Evolutionary conservation across 2,113 vertebrate genomes (phyloP), one percentile per base, ranked within the genome.

Genomic region (Mormyrus lacerda): DNA sequence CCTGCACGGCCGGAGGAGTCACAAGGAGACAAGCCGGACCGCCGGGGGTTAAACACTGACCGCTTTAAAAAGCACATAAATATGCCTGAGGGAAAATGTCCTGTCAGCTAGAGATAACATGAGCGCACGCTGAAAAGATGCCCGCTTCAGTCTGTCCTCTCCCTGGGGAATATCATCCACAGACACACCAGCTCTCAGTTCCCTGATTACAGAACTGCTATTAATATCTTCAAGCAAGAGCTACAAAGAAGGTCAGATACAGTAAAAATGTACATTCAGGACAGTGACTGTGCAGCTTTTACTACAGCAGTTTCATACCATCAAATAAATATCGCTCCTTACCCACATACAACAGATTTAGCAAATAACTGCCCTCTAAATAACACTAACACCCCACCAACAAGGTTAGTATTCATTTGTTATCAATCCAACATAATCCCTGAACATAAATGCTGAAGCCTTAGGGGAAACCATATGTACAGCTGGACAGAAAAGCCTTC

Each of bases 1-100:
- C 97, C 98, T 99, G 94, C 24, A 91, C 91, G 84, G 3, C 53
- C 45, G 11, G n/a, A 0, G 31, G 39, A 82, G 27, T 5, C 15
- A 82, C 51, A 27, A 42, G 15, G 19, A 24, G 2, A 76, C 11
- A 61, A 35, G 48, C 35, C 53, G 9, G 47, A 19, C 11, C 79
- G 17, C 19, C 79, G 42, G 42, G 31, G 79, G 79, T 83, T 45
- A 83, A 45, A 83, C 79, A 45, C 79, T 2, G 4, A 19, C 17
- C 13, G 17, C 79, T 21, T 35, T 44, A 8, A 5, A 13, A n/a
- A 84, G 42, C 39, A n/a, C 10, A 21, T 42, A 79, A 79, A 79
- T 42, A 42, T 5, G 35, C 69, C 69, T 13, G 35, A 39, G 69
- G 35, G 31, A 19, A 39, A 76, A 76, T 19, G 27, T 79, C 73